These are phyloP conservation scores for Psococerastis gibbosa DNA, from an alignment of 2,888 invertebrate genomes.

Conservation along the genomic window DNA sequence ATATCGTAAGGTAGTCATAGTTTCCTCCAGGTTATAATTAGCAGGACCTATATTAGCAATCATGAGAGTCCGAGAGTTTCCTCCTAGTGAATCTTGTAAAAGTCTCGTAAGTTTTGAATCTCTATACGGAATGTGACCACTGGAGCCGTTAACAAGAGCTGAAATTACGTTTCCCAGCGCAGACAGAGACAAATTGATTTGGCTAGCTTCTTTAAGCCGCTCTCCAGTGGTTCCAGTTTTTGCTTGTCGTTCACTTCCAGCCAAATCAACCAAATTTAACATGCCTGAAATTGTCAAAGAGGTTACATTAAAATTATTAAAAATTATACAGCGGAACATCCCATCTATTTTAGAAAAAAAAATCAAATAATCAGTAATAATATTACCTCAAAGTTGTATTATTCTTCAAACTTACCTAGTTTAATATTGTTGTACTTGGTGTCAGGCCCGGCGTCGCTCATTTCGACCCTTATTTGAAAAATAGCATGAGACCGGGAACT, in stretches of 20 bases:
- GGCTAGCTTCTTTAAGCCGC: constrained; percentile 84
- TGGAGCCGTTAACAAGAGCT: constrained; percentile 80
- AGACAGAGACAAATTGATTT: constrained; percentile 91
- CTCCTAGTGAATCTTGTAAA: constrained; percentile 93
- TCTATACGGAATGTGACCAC: constrained; percentile 90
- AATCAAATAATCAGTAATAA: too few species aligned
- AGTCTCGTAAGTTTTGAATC: constrained; percentile 93
- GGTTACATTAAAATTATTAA: constrained; percentile 17
- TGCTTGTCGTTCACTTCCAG: constrained; percentile 92
- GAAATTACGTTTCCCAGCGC: constrained; percentile 98
- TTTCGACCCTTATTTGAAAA: constrained; percentile 94
- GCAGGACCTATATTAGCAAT: constrained; percentile 98
- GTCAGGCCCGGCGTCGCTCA: constrained; percentile 25
- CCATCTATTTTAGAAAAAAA: too few species aligned
- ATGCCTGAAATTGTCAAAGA: constrained; percentile 76
- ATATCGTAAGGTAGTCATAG: constrained; percentile 86
- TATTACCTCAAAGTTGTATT: too few species aligned
- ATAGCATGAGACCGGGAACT: constrained; percentile 96
- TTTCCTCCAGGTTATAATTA: constrained; percentile 94
- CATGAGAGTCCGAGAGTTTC: constrained; percentile 98
- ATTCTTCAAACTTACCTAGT: too few species aligned
- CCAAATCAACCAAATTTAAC: constrained; percentile 91
- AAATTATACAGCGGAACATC: too few species aligned
- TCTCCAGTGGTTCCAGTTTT: constrained; percentile 94
- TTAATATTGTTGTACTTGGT: constrained; percentile 8